Percentiles rank a stretch among this genome's conserved stretches.
phyloP scores from a whole-genome alignment of 2,888 invertebrate species.

The Hirtodrosophila duncani region DNA sequence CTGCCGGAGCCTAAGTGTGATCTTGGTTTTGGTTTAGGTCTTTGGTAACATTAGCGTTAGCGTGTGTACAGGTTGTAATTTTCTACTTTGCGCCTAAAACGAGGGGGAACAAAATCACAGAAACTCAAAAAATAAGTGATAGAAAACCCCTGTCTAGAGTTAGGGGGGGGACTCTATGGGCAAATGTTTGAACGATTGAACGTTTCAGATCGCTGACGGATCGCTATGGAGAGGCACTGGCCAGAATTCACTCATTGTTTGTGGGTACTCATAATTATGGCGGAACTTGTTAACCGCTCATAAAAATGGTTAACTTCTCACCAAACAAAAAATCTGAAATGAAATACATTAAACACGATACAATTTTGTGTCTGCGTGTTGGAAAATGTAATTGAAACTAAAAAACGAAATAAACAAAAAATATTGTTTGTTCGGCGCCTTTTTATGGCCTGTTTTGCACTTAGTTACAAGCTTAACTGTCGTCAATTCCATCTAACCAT shows the following conservation, averaged over 20 bases:
- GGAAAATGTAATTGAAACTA: no score
- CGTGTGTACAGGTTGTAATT: constrained; percentile 66
- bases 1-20: not conserved
- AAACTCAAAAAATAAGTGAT: not conserved
- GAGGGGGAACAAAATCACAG: constrained; percentile 28
- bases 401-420: constrained; percentile 39
- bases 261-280: constrained; percentile 42
- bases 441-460: constrained; percentile 48
- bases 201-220: constrained; percentile 8
- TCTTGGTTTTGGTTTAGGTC: not conserved
- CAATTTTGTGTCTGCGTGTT: constrained; percentile 32
- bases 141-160: not conserved
- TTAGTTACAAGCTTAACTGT: no score
- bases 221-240: constrained; percentile 31
- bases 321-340: constrained; percentile 16
- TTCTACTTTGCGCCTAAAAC: constrained; percentile 70
- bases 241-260: not conserved
- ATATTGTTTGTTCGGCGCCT: constrained; percentile 44
- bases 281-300: constrained; percentile 46
- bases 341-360: constrained; percentile 42
- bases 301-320: constrained; percentile 32
- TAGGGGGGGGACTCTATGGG: not conserved
- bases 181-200: constrained; percentile 10
- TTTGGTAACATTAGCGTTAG: constrained; percentile 43
- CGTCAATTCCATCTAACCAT: no score